A percentile compares a stretch with the other conserved stretches of the same genome.
Evolutionary conservation across 2,888 invertebrate genomes (phyloP).

Genomic region (Acanthopleura granulata): DNA sequence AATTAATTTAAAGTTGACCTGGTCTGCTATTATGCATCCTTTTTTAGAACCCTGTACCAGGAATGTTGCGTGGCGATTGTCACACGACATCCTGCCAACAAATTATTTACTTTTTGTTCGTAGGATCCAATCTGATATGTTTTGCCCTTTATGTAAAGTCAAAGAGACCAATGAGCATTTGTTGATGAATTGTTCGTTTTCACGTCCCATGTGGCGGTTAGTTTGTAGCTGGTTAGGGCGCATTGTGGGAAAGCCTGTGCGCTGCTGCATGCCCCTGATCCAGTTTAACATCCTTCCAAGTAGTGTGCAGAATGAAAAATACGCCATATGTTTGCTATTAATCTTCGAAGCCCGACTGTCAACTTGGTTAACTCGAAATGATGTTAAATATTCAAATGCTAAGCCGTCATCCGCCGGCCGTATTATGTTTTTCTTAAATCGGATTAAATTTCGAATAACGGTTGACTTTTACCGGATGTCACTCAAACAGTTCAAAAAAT

Average conservation of each 20-base stretch:
- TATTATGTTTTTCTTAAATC: neutral
- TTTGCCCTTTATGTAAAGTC: neutral
- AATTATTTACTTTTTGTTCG: slow-evolving; percentile 4
- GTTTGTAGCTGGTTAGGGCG: neutral
- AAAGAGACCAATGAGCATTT: neutral
- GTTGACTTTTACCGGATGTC: neutral
- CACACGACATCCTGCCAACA: slow-evolving; percentile 11
- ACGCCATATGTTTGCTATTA: neutral
- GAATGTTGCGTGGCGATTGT: neutral
- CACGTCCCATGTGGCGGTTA: neutral
- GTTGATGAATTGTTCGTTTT: neutral
- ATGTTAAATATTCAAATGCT: neutral
- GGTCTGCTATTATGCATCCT: neutral
- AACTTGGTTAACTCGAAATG: slow-evolving; percentile 6
- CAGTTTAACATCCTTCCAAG: neutral
- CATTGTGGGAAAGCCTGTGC: neutral
- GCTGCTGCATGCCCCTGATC: neutral
- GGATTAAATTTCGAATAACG: neutral
- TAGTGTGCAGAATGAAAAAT: neutral
- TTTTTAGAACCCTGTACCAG: neutral
- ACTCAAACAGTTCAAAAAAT: too few species aligned
- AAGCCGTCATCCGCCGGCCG: neutral
- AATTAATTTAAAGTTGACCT: neutral
- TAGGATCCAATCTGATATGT: neutral
- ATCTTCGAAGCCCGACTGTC: slow-evolving; percentile 1